Conservation (phyloP, 2,888 invertebrate species). For the Hirudinaria manillensis region DNA sequence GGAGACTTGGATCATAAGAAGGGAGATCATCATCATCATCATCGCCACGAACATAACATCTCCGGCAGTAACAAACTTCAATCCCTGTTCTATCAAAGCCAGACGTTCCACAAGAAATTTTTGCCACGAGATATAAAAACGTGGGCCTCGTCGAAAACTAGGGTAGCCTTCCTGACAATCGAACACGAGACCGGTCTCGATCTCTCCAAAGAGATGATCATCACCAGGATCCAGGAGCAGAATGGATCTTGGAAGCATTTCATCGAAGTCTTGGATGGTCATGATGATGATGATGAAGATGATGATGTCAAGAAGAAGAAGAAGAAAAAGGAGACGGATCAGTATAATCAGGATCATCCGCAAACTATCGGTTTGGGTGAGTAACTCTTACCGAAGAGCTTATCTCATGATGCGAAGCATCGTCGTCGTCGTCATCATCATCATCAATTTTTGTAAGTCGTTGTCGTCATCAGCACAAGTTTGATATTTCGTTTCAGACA, state of each 20-base stretch:
- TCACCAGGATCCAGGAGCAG: neutral
- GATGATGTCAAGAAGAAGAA: neutral
- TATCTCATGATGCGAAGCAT: neutral
- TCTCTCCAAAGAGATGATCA: neutral
- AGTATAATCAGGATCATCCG: no score
- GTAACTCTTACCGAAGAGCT: no score
- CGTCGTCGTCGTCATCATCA: neutral
- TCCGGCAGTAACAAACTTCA: neutral
- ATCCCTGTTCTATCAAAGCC: neutral
- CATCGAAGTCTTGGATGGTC: neutral
- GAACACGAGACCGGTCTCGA: neutral
- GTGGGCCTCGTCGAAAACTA: neutral
- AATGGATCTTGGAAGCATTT: neutral
- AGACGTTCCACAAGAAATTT: neutral
- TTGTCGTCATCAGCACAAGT: neutral
- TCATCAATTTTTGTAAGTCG: neutral
- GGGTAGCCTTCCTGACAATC: neutral
- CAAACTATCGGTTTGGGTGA: no score
- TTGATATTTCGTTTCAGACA: no score
- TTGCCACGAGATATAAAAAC: neutral
- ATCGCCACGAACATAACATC: no score
- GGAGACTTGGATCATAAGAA: neutral
- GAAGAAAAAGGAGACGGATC: no score
- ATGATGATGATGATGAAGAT: slow-evolving; percentile 6
- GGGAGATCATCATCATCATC: no score